phyloP scores from a whole-genome alignment of 2,797 vertebrate genomes.

The Vireo griseus region DNA sequence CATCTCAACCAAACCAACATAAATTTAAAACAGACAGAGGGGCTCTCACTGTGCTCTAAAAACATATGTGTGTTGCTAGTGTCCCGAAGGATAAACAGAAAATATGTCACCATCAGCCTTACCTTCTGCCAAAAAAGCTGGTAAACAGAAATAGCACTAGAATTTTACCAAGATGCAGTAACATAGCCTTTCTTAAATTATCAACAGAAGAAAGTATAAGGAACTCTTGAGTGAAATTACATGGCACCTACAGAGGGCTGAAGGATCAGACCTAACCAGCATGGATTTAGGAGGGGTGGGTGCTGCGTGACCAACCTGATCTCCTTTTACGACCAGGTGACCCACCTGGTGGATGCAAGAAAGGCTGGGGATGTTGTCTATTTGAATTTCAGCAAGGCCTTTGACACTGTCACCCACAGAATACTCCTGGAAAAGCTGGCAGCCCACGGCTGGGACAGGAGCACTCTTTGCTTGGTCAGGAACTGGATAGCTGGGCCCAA shows the following conservation, averaged over 20 bases:
- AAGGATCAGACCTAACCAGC: background rate
- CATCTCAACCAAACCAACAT: background rate
- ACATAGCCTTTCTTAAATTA: background rate
- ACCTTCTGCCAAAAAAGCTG: background rate
- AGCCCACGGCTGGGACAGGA: rapidly evolving
- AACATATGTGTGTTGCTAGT: rapidly evolving
- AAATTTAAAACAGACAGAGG: background rate
- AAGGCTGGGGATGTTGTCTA: background rate
- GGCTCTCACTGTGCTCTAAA: background rate
- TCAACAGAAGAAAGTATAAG: background rate
- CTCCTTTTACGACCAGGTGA: background rate
- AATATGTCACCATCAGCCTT: background rate
- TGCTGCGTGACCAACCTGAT: rapidly evolving
- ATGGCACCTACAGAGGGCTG: rapidly evolving
- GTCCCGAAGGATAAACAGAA: background rate
- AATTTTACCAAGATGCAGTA: background rate
- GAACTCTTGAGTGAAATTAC: background rate
- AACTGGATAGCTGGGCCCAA: rapidly evolving
- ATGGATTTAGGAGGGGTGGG: background rate
- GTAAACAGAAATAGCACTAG: background rate
- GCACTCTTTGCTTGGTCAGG: rapidly evolving
- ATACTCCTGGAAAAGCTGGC: background rate
- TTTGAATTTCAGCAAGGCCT: background rate
- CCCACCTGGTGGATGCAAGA: rapidly evolving
- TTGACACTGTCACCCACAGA: background rate